Base-by-base conservation (phyloP, 2,113 vertebrate species). In the Dipodomys stephensi region DNA sequence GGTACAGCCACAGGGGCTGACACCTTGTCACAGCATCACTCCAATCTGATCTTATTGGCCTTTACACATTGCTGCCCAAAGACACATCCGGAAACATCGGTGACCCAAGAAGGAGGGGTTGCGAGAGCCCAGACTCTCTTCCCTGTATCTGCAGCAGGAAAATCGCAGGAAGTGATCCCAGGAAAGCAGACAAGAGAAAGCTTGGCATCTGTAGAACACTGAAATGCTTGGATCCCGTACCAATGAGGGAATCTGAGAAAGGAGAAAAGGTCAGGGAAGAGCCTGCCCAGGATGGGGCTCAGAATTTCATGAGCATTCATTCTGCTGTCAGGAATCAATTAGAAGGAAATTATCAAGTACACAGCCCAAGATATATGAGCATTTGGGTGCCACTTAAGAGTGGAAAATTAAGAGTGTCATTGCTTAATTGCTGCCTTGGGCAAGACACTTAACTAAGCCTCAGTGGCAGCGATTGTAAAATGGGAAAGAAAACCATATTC, bases 11-110 rank as follows among this genome's bases (percentile, higher is more conserved):
- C 83, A 64, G 88, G 88, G 76, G 79, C 71, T 97, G 95, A 97
- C 96, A 96, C 35, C 62, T 87, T 95, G 96, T 97, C 97, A 97
- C 44, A 27, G 46, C 11, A 0, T 96, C 91, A 91, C 60, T 82
- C 65, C 8, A 2, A 85, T 74, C 82, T 94, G 88, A 88, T 95
- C 92, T 93, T 95, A 95, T 94, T 95, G 97, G 60, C 88, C 82
- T 97, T 96, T 97, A 95, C 90, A 81, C 67, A 74, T 49, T 30
- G 8, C 90, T 82, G 69, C 74, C 92, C 92, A 72, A 46, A 91
- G 90, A 88, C 25, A 86, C 32, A 60, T 65, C 90, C 82, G 84
- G 87, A 65, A 64, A 62, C 64, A 15, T n/a, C 6, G 1, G 65
- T 32, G 82, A 27, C 74, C 53, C 46, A 18, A 64, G 46, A 72